Evolutionary conservation across 2,113 vertebrate genomes (phyloP).

Genomic region (Typhlomys cinereus): DNA sequence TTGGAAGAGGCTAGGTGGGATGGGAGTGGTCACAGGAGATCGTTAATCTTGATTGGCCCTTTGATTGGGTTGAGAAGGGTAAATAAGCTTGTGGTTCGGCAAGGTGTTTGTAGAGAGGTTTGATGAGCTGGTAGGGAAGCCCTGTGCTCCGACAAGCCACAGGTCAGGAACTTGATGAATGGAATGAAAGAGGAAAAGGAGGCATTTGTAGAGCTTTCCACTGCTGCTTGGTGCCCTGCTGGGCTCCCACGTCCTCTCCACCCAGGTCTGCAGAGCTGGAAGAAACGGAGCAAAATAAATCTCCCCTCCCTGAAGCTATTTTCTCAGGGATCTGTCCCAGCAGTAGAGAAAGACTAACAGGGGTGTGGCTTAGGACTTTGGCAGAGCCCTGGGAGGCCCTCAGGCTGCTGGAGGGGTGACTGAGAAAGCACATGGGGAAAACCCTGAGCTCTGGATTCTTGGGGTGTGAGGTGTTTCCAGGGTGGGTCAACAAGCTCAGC

Average conservation of each 20-base stretch:
- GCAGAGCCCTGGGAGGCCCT: background rate
- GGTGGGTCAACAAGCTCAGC: background rate
- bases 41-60: background rate
- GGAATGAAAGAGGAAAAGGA: too few species aligned
- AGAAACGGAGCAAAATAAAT: background rate
- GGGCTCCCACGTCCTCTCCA: too few species aligned
- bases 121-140: background rate
- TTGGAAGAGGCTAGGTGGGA: background rate
- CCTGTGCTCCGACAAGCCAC: background rate
- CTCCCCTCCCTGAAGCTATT: background rate
- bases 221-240: background rate
- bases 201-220: background rate
- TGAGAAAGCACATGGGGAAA: accelerated
- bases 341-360: background rate
- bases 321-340: background rate
- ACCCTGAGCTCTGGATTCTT: background rate
- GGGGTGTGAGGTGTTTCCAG: background rate
- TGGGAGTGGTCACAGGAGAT: accelerated
- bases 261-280: too few species aligned
- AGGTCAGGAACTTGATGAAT: background rate
- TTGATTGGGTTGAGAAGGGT: background rate
- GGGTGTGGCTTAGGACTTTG: background rate
- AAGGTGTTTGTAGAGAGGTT: background rate
- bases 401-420: background rate
- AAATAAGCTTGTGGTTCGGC: background rate